Base-by-base conservation (phyloP, 2,113 vertebrate genomes). In the Phylloscopus trochilus region DNA sequence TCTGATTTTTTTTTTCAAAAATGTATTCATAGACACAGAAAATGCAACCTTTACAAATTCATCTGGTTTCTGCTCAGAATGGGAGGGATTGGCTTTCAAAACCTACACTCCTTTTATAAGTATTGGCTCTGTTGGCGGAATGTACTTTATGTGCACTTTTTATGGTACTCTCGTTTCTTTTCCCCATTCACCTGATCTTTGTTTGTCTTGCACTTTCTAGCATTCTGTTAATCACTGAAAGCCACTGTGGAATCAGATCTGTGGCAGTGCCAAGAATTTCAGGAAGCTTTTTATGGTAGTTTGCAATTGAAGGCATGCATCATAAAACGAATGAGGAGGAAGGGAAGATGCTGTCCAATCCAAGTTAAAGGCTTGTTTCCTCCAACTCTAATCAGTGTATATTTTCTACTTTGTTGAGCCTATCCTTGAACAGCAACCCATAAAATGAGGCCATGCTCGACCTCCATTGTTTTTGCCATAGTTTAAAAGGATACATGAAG, bases 251-350 rank as follows among this genome's bases (percentile, higher is more conserved):
- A 91, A 87, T 96, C 95, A 96, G 53, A 93, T 87, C 69, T 75
- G 69, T 56, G 78, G 43, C 81, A 91, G 41, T 72, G 88, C 95
- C 92, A 94, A 95, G 96, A 95, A 94, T 88, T 95, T 87, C 95
- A 95, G 95, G 96, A 96, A 95, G 89, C 74, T 86, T 96, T 96
- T 96, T 95, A 96, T 94, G 55, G 87, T 56, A 37, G 72, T 92
- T 92, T 92, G 64, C 94, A 92, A 90, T 88, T 76, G 90, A 93
- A 94, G 85, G 90, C 91, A 83, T 79, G 62, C 78, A 90, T 86
- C 89, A 69, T 95, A 96, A 95, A 96, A 94, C 0, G 10, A 60
- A 18, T 23, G 64, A 58, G 80, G 80, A 96, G 82, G 95, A 89
- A 93, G 55, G 72, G 87, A 91, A 88, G 90, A 89, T 94, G 75